Evolutionary conservation across 1,140 invertebrate genomes (phyloP).

Genomic region (Ylistrum balloti): DNA sequence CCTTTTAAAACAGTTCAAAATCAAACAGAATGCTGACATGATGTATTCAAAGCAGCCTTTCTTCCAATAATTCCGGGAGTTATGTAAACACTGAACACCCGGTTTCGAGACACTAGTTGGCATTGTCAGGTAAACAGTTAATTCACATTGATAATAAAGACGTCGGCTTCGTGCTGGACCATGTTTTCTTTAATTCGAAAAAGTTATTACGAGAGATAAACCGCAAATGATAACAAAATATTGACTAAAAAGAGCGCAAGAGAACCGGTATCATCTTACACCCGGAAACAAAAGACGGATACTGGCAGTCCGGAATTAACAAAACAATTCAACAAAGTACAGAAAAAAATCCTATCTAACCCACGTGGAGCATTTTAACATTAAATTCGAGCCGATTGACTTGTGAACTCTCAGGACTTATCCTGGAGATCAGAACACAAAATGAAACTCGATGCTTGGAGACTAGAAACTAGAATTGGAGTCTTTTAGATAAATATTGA

Average conservation of each 20-base stretch:
- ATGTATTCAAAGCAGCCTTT: background rate
- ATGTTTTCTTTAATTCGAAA: slow-evolving; percentile 36
- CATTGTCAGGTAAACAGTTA: background rate
- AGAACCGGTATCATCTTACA: background rate
- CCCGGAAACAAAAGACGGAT: slow-evolving; percentile 37
- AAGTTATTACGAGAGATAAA: slow-evolving; percentile 9
- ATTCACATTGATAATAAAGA: background rate
- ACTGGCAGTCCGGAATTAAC: background rate
- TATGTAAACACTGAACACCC: background rate
- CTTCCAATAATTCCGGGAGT: background rate
- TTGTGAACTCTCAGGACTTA: no score
- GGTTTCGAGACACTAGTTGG: background rate
- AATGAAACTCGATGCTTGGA: background rate
- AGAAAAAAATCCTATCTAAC: slow-evolving; percentile 7
- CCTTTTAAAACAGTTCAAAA: background rate
- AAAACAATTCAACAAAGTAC: background rate
- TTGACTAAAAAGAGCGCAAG: background rate
- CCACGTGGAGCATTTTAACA: background rate
- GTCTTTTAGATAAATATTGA: background rate
- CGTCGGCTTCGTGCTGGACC: slow-evolving; percentile 8
- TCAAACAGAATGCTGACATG: background rate
- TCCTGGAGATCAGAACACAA: background rate
- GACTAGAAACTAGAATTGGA: background rate
- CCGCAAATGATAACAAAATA: slow-evolving; percentile 17
- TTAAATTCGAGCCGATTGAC: background rate